Conservation (phyloP, 2,797 vertebrate species). For the Urosaurus nigricauda region DNA sequence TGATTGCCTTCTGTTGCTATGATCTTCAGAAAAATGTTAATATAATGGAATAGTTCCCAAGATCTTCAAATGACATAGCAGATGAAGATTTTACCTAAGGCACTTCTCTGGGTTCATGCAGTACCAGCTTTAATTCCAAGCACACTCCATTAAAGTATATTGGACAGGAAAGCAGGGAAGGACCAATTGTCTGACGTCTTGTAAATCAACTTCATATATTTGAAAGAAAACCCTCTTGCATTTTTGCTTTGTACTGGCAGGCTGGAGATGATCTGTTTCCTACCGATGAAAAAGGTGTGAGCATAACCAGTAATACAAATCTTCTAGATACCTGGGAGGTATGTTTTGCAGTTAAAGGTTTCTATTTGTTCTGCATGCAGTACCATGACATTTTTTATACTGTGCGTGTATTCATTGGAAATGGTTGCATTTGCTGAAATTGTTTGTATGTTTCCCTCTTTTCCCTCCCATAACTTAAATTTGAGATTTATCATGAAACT, state of each 20-base stretch:
- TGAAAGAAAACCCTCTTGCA: neutral
- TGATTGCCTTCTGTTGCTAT: too few species aligned
- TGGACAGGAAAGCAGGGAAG: neutral
- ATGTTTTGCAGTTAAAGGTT: constrained; percentile 44
- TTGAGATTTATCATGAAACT: neutral
- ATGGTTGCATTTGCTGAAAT: neutral
- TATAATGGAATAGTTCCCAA: too few species aligned
- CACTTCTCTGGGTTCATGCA: neutral
- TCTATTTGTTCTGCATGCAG: neutral
- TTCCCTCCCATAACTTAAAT: too few species aligned
- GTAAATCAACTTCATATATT: neutral
- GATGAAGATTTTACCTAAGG: too few species aligned
- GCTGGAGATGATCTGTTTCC: constrained; percentile 82
- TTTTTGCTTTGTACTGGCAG: constrained; percentile 72
- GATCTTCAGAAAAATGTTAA: too few species aligned
- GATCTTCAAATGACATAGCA: too few species aligned
- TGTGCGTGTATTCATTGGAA: neutral
- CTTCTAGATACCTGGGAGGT: constrained; percentile 90
- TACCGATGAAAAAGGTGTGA: constrained; percentile 72
- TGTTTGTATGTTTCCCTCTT: neutral
- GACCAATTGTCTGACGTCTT: neutral
- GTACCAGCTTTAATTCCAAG: too few species aligned
- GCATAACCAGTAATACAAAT: constrained; percentile 78
- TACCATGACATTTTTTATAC: neutral
- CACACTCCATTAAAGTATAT: neutral